Evolutionary conservation across 2,888 invertebrate species (phyloP).

Genomic region (Hipparchia sbordonii): DNA sequence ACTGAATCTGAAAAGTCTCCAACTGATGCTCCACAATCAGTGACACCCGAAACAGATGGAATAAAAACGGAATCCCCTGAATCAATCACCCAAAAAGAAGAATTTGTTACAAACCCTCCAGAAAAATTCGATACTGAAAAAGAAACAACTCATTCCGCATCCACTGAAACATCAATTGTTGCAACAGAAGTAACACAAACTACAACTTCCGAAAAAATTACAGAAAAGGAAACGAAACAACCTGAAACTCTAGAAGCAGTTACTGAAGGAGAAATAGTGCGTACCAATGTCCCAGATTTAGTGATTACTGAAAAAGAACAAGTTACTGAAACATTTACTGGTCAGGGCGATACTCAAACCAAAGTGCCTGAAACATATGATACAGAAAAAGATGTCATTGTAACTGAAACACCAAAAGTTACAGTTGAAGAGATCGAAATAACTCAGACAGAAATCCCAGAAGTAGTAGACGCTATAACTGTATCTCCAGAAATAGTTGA

Average conservation of each 20-base stretch:
- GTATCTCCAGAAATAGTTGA: conserved; percentile 6
- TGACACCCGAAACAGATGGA: conserved; percentile 17
- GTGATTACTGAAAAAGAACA: conserved; percentile 22
- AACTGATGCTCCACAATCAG: conserved; percentile 2
- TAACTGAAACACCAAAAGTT: conserved; percentile 21
- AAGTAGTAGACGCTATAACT: not conserved
- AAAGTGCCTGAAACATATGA: not conserved
- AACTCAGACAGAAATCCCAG: conserved; percentile 8
- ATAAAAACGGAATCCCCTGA: conserved; percentile 34
- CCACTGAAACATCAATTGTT: not conserved
- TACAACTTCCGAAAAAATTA: not conserved
- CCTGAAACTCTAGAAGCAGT: not conserved
- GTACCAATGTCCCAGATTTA: conserved; percentile 23
- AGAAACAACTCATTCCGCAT: conserved; percentile 23
- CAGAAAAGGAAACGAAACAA: not conserved
- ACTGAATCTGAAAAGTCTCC: conserved; percentile 20
- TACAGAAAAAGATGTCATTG: not conserved
- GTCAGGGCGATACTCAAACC: conserved; percentile 6
- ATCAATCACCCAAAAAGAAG: conserved; percentile 12
- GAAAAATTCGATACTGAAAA: conserved; percentile 23
- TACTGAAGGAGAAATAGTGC: conserved; percentile 11
- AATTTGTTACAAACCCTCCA: conserved; percentile 29
- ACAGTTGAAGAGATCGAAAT: conserved; percentile 11
- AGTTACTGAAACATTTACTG: conserved; percentile 35
- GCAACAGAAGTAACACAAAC: not conserved